Evolutionary conservation across 2,797 vertebrate genomes (phyloP), one percentile per base, ranked within the genome.

Genomic region (Schizothorax lantsangensis): DNA sequence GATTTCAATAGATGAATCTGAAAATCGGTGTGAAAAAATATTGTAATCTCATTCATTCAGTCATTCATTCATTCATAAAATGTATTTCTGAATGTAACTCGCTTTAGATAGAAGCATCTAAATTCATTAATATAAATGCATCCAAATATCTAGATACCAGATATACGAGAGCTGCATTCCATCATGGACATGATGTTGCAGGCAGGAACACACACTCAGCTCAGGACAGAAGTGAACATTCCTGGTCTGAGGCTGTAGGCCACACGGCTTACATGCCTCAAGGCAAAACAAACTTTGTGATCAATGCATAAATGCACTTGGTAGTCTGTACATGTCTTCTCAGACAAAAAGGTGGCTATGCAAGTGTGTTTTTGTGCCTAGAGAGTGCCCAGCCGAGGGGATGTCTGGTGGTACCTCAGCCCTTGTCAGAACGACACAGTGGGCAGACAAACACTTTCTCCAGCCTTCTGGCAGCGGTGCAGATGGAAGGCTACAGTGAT

Each of bases 401-500:
- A 66, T 72, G 75, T 84, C 84, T 85, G 84, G 23, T 80, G 86
- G 64, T 68, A 36, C 66, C 86, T 79, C 79, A 11, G 81, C 81
- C 84, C 45, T 38, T 5, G 47, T 47, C 73, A 38, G 71, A 30
- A 15, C 33, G 64, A 40, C 64, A n/a, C 74, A 79, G 81, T 54
- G 83, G 77, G 86, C 38, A 85, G 12, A 57, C 54, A 26, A 7
- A 52, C 47, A 68, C 75, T 71, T 84, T 90, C 90, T 90, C 84
- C 89, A 91, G 91, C 89, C 90, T 89, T 92, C 14, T 19, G 64
- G 14, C 64, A 68, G 30, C 64, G 91, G 91, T 30, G 87, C 89
- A 90, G 91, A 94, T 88, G 90, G 91, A 93, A 91, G 91, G 90
- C 79, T 92, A 93, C 92, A 93, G 92, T 87, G 91, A 93, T 90